Evolutionary conservation across 2,888 invertebrate species (phyloP).

Genomic region (Drosophila eohydei): DNA sequence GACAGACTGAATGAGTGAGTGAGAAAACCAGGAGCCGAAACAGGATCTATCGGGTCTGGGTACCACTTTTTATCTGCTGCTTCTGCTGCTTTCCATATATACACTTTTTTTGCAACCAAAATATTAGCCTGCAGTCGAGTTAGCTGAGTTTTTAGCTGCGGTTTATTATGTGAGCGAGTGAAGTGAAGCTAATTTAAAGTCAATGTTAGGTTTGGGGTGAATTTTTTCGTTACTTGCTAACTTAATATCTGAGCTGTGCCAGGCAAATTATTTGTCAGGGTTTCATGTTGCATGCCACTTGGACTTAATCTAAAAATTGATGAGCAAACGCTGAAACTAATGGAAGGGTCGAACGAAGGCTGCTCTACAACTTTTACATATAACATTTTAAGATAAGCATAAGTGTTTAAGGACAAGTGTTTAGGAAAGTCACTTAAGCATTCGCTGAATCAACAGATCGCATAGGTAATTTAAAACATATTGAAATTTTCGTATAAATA

Average conservation of each 20-base stretch:
- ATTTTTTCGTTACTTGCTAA: constrained; percentile 22
- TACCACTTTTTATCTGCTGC: constrained; percentile 21
- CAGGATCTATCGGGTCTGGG: constrained; percentile 9
- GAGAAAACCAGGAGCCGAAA: neutral
- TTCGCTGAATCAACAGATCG: neutral
- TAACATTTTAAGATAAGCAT: too few relatives aligned
- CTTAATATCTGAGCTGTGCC: constrained; percentile 12
- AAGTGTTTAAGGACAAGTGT: neutral
- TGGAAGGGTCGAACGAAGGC: neutral
- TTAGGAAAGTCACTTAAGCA: neutral
- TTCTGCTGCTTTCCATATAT: neutral
- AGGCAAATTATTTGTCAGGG: constrained; percentile 4
- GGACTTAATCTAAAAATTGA: constrained; percentile 18
- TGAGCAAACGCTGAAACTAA: constrained; percentile 15
- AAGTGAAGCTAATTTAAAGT: constrained; percentile 73
- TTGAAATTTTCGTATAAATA: neutral
- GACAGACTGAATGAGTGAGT: neutral
- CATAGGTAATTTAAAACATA: neutral
- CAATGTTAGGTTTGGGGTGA: constrained; percentile 58
- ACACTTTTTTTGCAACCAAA: constrained; percentile 12
- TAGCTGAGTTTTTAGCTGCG: constrained; percentile 59
- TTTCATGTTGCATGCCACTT: constrained; percentile 20
- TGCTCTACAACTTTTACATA: neutral
- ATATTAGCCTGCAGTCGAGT: constrained; percentile 47
- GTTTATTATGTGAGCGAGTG: constrained; percentile 69